Base-by-base conservation (phyloP, 1,140 invertebrate genomes). In the Holotrichia oblita region DNA sequence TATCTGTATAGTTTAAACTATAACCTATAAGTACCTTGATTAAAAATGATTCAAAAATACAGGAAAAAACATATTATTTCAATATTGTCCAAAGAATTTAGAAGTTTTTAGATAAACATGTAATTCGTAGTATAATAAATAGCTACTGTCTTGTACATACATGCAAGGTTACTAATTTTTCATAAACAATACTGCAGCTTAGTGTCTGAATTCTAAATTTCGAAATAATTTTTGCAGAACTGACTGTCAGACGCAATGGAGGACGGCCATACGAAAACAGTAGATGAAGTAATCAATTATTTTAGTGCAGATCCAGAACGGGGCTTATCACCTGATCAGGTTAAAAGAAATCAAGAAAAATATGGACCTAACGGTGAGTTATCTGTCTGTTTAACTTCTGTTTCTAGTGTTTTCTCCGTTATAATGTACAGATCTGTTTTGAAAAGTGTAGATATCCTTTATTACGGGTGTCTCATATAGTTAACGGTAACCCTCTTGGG, bases 361-460 rank as follows among this genome's bases (percentile, higher is more conserved):
- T 99, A 99, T 93, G 99, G 99, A 88, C 96, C 96, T 88, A 99
- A 99, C 91, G 99, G 98, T 99, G 89, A 95, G 95, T 93, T 55
- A 76, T 76, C 22, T 4, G 24, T 34, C 9, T 34, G 10, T 22
- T 64, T 9, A 9, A 20, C 4, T 6, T 22, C 3, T 24, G 20
- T 22, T 69, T 14, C 2, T 22, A 22, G 20, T 14, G 22, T 24
- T 27, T 7, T 9, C 17, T 14, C 9, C 24, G 6, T 69, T 10
- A 69, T 0, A 27, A 12, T 69, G 22, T 69, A 34, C 61, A 69
- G 61, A 69, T 69, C 27, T 69, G 27, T 10, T 69, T n/a, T 22
- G 22, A 10, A 27, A 9, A 69, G 22, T 27, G 22, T 69, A 14
- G 2, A 14, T 1, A 48, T 48, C 2, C 10, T 10, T 48, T 48